phyloP scores from a whole-genome alignment of 2,113 vertebrate genomes.

The Heterotilapia buettikoferi region DNA sequence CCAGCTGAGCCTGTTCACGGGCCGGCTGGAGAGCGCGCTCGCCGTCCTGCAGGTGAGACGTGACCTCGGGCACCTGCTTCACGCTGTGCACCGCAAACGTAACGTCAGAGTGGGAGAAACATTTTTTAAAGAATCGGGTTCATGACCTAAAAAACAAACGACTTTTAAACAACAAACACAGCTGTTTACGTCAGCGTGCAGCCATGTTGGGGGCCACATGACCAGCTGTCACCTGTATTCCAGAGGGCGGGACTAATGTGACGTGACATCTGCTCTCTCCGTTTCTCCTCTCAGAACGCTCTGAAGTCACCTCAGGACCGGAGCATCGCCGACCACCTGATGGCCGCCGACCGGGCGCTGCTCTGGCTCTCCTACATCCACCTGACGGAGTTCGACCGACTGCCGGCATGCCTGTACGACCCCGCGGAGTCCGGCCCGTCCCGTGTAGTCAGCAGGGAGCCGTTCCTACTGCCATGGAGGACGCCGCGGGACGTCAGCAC shows the following conservation, averaged over 20 bases:
- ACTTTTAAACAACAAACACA: background rate
- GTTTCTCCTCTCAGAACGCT: conserved; percentile 70
- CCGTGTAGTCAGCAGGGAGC: conserved; percentile 79
- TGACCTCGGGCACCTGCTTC: background rate
- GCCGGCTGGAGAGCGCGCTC: conserved; percentile 81
- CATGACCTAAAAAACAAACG: background rate
- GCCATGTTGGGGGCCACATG: background rate
- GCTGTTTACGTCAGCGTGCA: background rate
- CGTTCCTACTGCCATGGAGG: conserved; percentile 87
- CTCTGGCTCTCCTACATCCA: conserved; percentile 92
- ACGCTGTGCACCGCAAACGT: background rate
- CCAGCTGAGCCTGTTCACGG: conserved; percentile 85
- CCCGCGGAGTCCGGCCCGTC: conserved; percentile 80
- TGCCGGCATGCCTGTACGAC: conserved; percentile 82
- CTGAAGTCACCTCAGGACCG: conserved; percentile 69
- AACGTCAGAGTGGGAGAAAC: background rate
- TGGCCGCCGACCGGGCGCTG: conserved; percentile 76
- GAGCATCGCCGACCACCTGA: conserved; percentile 28
- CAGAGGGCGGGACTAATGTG: background rate
- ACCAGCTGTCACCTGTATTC: rapidly evolving
- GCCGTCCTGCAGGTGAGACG: conserved; percentile 81
- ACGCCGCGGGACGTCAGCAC: conserved; percentile 75
- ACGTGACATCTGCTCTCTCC: background rate
- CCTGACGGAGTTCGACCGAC: conserved; percentile 82
- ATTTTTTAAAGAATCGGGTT: rapidly evolving